Conservation (phyloP, 2,113 vertebrate genomes). For the Gnathonemus longibarbis region DNA sequence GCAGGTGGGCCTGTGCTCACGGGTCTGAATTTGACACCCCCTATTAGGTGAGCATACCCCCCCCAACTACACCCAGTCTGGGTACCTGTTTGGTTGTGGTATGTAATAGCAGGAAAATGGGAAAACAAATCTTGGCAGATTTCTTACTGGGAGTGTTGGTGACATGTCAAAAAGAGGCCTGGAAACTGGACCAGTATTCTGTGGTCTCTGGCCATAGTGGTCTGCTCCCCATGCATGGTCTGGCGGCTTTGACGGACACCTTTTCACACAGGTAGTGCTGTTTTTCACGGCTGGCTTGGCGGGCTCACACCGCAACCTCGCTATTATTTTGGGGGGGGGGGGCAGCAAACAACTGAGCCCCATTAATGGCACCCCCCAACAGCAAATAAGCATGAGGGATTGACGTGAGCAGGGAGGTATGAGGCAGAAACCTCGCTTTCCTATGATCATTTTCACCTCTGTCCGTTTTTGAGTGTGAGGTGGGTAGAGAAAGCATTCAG, state of each 20-base stretch:
- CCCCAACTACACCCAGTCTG: neutral
- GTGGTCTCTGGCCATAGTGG: neutral
- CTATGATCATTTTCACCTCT: neutral
- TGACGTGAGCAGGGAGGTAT: neutral
- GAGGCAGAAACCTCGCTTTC: neutral
- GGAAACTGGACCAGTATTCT: neutral
- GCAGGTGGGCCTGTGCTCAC: neutral
- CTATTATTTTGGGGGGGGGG: neutral
- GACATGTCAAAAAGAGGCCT: neutral
- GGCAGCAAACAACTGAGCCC: neutral
- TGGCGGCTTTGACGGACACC: slow-evolving; percentile 13
- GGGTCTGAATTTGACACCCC: neutral
- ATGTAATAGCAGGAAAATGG: neutral
- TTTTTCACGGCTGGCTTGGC: neutral
- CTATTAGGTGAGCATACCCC: neutral
- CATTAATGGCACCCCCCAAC: neutral
- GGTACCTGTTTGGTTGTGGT: neutral
- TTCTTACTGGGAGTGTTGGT: neutral
- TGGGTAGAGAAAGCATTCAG: neutral
- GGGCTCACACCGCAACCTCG: neutral
- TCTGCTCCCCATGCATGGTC: neutral
- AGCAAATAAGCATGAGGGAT: neutral
- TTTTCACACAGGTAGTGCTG: neutral
- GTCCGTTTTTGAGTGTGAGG: neutral
- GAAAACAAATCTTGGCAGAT: neutral